Percentiles rank a stretch among this genome's conserved stretches.
These are phyloP conservation scores for Idaea aversata DNA, from an alignment of 2,888 invertebrate genomes.

Conservation along the genomic window DNA sequence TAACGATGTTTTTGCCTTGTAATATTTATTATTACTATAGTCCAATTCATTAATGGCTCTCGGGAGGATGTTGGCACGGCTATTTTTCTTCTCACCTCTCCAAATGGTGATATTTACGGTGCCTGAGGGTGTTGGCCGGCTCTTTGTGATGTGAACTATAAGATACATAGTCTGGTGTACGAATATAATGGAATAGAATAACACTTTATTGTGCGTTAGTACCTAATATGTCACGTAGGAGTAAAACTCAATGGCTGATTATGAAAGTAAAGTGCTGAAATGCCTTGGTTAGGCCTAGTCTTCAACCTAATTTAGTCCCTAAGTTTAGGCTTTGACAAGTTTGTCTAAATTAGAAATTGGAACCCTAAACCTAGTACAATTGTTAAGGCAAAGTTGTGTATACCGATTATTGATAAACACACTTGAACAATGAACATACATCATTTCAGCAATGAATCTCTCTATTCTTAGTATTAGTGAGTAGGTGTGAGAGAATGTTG, in stretches of 20 bases:
- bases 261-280: no score
- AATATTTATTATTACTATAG: constrained; percentile 48
- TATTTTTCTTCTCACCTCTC: constrained; percentile 56
- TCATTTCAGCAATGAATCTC: no score
- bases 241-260: not conserved
- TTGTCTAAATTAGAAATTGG: no score
- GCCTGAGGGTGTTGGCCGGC: constrained; percentile 36
- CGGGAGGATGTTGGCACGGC: constrained; percentile 36
- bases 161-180: constrained; percentile 28
- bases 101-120: constrained; percentile 52
- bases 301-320: no score
- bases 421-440: no score
- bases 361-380: no score
- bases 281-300: no score
- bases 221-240: not conserved
- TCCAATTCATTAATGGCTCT: constrained; percentile 59
- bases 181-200: not conserved
- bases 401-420: no score
- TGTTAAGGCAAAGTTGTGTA: no score
- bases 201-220: not conserved
- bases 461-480: no score
- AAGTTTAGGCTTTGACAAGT: no score
- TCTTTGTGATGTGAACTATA: constrained; percentile 32
- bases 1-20: constrained; percentile 10
- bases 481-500: no score